phyloP scores from a whole-genome alignment of 2,797 vertebrate species.

The Acrossocheilus fasciatus region DNA sequence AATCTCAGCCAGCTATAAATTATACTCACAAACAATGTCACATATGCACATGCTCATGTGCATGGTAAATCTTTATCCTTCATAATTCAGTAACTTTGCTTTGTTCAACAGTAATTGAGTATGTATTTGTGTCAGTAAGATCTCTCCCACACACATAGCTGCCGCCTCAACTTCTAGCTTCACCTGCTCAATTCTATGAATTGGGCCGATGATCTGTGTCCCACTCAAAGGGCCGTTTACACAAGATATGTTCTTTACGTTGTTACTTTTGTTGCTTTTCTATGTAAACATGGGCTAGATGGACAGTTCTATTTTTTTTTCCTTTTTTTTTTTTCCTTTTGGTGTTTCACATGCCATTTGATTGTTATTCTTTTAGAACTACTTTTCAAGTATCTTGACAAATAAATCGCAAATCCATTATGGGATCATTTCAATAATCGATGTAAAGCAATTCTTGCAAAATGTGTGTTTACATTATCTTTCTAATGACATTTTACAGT shows the following conservation, averaged over 20 bases:
- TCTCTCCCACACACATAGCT: neutral
- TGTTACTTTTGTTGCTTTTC: neutral
- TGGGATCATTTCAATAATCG: too few species aligned
- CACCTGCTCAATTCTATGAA: neutral
- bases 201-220: neutral
- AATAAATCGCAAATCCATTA: neutral
- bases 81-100: constrained; percentile 12
- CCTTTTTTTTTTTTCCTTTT: neutral
- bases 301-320: neutral
- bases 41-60: neutral
- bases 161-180: neutral
- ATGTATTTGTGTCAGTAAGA: constrained; percentile 4
- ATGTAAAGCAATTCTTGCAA: neutral
- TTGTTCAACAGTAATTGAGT: neutral
- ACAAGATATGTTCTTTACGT: neutral
- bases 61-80: constrained; percentile 11
- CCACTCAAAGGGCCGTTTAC: neutral
- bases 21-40: constrained; percentile 8
- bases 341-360: neutral
- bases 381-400: neutral
- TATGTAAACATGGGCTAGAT: neutral
- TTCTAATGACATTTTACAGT: neutral
- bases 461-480: neutral
- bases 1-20: constrained; percentile 1
- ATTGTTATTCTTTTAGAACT: neutral